Evolutionary conservation across 1,140 invertebrate genomes (phyloP).

Genomic region (Hesperophylax magnus): DNA sequence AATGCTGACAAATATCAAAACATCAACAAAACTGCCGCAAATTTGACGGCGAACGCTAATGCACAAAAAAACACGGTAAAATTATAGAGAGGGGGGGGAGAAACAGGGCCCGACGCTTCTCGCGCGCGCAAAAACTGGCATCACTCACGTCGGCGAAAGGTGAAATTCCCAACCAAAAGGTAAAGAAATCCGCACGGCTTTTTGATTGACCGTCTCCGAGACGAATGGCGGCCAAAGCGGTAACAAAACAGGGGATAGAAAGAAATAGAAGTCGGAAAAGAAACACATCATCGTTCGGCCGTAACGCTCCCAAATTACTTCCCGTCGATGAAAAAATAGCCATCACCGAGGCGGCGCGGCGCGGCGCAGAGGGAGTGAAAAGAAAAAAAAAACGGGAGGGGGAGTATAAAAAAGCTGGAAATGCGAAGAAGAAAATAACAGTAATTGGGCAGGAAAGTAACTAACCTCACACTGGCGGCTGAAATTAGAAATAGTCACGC

Average conservation of each 20-base stretch:
- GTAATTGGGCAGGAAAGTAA: conserved; percentile 54
- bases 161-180: conserved; percentile 15
- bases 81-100: neutral
- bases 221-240: conserved; percentile 38
- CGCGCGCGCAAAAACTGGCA: conserved; percentile 24
- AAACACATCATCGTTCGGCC: conserved; percentile 34
- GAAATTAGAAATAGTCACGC: conserved; percentile 48
- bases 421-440: conserved; percentile 50
- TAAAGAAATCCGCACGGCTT: conserved; percentile 27
- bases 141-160: conserved; percentile 21
- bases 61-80: neutral
- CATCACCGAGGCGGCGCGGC: neutral
- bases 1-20: conserved; percentile 46
- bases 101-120: conserved; percentile 4
- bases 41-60: conserved; percentile 39
- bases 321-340: conserved; percentile 39
- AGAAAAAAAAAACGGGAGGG: neutral
- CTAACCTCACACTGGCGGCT: conserved; percentile 45
- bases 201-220: conserved; percentile 38
- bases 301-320: conserved; percentile 47
- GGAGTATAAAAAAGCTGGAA: conserved; percentile 31
- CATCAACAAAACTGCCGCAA: conserved; percentile 41
- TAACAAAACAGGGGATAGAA: conserved; percentile 24
- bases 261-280: conserved; percentile 15
- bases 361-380: neutral